These are phyloP conservation scores for Ochropleura plecta DNA, from an alignment of 2,888 invertebrate genomes.

Conservation along the genomic window DNA sequence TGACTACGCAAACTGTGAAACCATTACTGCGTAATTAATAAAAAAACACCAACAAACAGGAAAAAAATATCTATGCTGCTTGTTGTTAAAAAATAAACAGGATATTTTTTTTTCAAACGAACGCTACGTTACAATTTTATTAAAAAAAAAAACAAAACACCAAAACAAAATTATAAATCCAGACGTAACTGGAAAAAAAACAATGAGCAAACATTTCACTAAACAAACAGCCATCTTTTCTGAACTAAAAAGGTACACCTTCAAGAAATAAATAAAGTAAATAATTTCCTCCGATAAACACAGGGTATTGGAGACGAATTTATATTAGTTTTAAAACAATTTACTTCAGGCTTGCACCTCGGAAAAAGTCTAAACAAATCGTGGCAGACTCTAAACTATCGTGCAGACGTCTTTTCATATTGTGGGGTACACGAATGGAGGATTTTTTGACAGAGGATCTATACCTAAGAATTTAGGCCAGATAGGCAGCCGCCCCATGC, in stretches of 20 bases:
- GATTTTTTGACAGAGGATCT: neutral
- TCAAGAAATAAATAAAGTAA: constrained; percentile 57
- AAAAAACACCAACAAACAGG: neutral
- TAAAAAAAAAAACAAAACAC: neutral
- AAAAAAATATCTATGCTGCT: neutral
- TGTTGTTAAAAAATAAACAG: neutral
- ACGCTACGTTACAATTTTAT: neutral
- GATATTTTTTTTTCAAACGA: neutral
- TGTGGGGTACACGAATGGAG: constrained; percentile 54
- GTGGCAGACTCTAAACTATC: constrained; percentile 70
- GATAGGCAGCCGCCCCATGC: neutral
- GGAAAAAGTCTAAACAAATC: constrained; percentile 79
- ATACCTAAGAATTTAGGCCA: neutral
- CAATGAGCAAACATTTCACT: constrained; percentile 11
- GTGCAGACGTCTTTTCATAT: constrained; percentile 59
- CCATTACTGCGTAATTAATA: too few species aligned
- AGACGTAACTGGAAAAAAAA: neutral
- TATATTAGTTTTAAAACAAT: constrained; percentile 78
- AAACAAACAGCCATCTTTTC: constrained; percentile 30
- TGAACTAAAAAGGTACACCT: constrained; percentile 50
- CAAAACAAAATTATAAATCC: constrained; percentile 7
- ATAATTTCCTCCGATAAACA: constrained; percentile 69
- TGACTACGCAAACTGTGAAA: neutral
- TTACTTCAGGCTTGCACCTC: constrained; percentile 73
- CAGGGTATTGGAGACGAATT: constrained; percentile 69